Percentiles rank a stretch among this genome's conserved stretches.
Conservation (phyloP, 1,140 invertebrate species). For the Papilio dardanus region DNA sequence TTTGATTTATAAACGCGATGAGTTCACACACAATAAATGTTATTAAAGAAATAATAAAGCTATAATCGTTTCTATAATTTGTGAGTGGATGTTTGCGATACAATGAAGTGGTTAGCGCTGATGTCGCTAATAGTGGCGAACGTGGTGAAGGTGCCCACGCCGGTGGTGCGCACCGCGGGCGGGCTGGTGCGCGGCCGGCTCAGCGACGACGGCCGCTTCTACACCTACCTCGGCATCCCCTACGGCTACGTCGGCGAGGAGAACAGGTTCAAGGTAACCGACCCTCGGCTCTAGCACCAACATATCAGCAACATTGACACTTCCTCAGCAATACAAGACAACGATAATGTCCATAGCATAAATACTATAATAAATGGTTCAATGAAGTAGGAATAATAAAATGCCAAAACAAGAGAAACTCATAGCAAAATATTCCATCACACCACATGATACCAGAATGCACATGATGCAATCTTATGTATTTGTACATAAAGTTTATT, state of each 20-base stretch:
- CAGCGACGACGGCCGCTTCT: constrained; percentile 57
- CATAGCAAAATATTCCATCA: not conserved
- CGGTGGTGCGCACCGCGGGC: constrained; percentile 53
- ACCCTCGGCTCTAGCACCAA: not conserved
- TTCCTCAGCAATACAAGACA: too few relatives aligned
- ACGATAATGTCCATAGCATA: too few relatives aligned
- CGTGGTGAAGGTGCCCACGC: constrained; percentile 63
- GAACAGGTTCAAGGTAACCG: constrained; percentile 68
- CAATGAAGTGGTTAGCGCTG: constrained; percentile 70
- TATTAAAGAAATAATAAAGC: not conserved
- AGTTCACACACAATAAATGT: not conserved
- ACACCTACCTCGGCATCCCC: constrained; percentile 69
- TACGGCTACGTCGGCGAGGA: constrained; percentile 65
- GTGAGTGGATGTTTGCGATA: constrained; percentile 31
- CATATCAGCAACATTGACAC: too few relatives aligned
- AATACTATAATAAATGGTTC: not conserved
- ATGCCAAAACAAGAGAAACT: not conserved
- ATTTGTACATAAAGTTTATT: not conserved
- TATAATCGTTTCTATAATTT: too few relatives aligned
- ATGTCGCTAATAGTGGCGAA: constrained; percentile 59
- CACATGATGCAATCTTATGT: not conserved
- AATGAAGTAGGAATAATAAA: not conserved
- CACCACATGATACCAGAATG: not conserved
- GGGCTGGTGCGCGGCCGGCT: constrained; percentile 62
- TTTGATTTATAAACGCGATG: not conserved